phyloP scores from a whole-genome alignment of 2,888 invertebrate genomes.

The Drosophila kanekoi region DNA sequence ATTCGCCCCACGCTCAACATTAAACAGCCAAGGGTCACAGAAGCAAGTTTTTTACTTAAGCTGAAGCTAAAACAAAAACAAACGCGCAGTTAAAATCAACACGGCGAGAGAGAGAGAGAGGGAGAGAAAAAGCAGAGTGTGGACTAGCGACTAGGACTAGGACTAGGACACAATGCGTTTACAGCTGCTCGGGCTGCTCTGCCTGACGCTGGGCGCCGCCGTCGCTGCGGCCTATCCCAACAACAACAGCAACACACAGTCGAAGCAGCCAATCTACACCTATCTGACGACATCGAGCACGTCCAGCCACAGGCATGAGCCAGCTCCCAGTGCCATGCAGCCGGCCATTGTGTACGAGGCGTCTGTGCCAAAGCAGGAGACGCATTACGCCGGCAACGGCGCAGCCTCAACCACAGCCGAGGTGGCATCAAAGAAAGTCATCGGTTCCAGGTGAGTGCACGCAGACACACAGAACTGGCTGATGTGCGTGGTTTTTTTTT shows the following conservation, averaged over 20 bases:
- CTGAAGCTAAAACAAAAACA: conserved; percentile 58
- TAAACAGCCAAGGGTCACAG: conserved; percentile 50
- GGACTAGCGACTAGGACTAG: conserved; percentile 11
- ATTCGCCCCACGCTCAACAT: conserved; percentile 35
- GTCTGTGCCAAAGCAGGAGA: conserved; percentile 58
- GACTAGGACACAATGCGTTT: conserved; percentile 64
- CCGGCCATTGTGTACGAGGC: conserved; percentile 78
- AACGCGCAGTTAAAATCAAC: conserved; percentile 34
- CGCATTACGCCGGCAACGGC: conserved; percentile 12
- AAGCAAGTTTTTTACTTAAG: conserved; percentile 52
- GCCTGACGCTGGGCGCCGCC: conserved; percentile 42
- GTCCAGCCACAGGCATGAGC: conserved; percentile 57
- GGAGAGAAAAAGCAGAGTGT: not conserved
- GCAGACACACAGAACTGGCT: conserved; percentile 28
- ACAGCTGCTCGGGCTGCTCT: conserved; percentile 55
- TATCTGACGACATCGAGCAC: conserved; percentile 73
- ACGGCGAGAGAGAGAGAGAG: not conserved
- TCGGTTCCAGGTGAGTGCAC: conserved; percentile 87
- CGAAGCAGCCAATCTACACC: conserved; percentile 53
- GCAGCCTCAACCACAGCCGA: conserved; percentile 76
- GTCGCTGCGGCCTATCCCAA: conserved; percentile 49
- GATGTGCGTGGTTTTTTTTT: conserved; percentile 48
- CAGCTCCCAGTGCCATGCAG: conserved; percentile 52
- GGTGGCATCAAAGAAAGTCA: conserved; percentile 86
- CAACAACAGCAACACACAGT: conserved; percentile 41